Evolutionary conservation across 92 coral and sea anemone species (phyloP), one percentile per base, ranked within the genome.

Genomic region (Isaurus tuberculatus): DNA sequence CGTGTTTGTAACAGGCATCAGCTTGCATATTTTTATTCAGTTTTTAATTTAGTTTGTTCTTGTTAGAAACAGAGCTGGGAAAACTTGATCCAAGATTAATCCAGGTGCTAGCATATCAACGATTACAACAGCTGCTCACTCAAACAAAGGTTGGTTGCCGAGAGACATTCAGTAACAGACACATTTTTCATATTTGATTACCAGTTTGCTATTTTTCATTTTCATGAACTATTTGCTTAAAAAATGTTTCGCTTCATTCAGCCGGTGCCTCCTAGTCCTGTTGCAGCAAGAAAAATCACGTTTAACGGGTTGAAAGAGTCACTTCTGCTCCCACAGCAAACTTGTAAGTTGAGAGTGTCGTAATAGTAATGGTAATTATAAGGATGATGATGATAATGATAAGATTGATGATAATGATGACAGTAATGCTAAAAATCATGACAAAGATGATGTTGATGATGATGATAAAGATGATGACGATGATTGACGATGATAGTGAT

Each of bases 81-180:
- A 94, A 97, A 86, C 90, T 97, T 82, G 99, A 97, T 68, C 91
- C 99, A 16, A 86, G 99, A 14, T 92, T 96, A 9, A 93, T 96
- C 65, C 99, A 96, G 70, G 99, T 96, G 51, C 78, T 96, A 70
- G 99, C 99, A 11, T 96, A 94, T 79, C 99, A 96, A 83, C 85
- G 98, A 81, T 80, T 96, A 43, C 99, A 96, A 69, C 99, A 96
- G 84, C 94, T 96, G 25, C 89, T 96, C 29, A 88, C 99, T 13
- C 99, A 96, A 73, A 87, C 94, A 29, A 96, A 96, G 98, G 98
- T 88, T 10, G 43, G 82, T 77, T 2, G 29, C 29, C 15, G 10
- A 8, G 17, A 22, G 65, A 17, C 61, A 16, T 14, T 25, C 5
- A 63, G 13, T 20, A 26, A 63, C 68, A 63, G n/a, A 60, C 3